These are phyloP conservation scores for Arge pagana DNA, from an alignment of 2,888 invertebrate species.

Conservation along the genomic window DNA sequence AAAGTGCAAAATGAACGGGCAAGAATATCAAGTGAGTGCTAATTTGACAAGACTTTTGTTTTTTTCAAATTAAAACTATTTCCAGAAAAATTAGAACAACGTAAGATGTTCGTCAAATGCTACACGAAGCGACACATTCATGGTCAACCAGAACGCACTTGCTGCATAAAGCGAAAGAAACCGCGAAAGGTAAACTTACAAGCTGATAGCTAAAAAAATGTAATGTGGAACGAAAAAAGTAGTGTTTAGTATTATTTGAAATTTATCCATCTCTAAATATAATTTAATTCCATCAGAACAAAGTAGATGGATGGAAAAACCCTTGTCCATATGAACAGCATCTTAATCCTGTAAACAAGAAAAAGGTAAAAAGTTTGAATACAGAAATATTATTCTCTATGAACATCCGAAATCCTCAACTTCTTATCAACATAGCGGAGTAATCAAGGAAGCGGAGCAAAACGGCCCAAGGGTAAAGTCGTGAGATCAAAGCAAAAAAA, in stretches of 20 bases:
- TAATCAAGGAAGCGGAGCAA: no score
- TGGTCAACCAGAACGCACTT: slow-evolving; percentile 26
- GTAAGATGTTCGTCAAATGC: slow-evolving; percentile 35
- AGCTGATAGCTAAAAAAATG: neutral
- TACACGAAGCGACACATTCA: slow-evolving; percentile 31
- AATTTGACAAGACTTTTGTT: slow-evolving; percentile 6
- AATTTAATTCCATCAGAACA: neutral
- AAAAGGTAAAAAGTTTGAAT: neutral
- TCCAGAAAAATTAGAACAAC: slow-evolving; percentile 34
- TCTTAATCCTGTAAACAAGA: neutral
- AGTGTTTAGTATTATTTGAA: neutral
- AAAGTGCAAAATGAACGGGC: slow-evolving; percentile 38
- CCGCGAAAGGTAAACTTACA: neutral
- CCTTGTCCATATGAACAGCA: neutral
- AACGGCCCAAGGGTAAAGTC: neutral
- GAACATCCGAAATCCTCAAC: no score
- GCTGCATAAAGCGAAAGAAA: slow-evolving; percentile 32
- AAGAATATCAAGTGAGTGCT: slow-evolving; percentile 38
- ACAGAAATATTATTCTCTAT: no score
- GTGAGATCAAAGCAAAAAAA: slow-evolving; percentile 5
- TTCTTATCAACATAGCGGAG: no score
- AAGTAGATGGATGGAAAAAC: neutral
- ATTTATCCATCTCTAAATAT: neutral
- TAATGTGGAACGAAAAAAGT: neutral
- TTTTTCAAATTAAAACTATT: slow-evolving; percentile 10